Percentiles rank a stretch among this genome's conserved stretches.
Conservation (phyloP, 2,113 vertebrate genomes). For the Chionis minor region DNA sequence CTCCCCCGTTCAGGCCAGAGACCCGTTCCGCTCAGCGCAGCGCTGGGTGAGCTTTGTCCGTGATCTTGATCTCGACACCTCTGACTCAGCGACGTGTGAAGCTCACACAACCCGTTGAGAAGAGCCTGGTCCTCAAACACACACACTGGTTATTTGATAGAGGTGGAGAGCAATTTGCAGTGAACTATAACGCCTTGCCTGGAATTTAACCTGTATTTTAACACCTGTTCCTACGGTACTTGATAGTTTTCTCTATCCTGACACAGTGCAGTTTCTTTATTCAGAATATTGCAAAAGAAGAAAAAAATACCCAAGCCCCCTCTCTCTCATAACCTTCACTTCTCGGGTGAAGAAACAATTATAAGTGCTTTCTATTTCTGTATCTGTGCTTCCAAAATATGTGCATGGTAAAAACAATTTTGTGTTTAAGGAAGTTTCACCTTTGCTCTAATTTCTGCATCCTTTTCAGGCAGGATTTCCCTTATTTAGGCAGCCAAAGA, state of each 20-base stretch:
- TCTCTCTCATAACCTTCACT: neutral
- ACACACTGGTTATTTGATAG: rapidly evolving
- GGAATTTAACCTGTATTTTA: neutral
- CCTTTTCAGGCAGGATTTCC: slow-evolving; percentile 45
- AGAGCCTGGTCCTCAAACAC: neutral
- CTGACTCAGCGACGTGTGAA: neutral
- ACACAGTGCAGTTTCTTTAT: neutral
- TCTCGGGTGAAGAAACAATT: neutral
- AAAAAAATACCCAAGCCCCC: neutral
- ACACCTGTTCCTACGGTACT: neutral
- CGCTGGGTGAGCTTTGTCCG: neutral
- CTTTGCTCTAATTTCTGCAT: slow-evolving; percentile 30
- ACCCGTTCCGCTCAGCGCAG: neutral
- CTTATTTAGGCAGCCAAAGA: neutral
- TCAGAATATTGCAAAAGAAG: neutral
- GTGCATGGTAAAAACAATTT: neutral
- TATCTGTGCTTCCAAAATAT: neutral
- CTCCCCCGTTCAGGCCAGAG: neutral
- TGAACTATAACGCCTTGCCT: neutral
- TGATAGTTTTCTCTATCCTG: neutral
- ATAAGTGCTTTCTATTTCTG: neutral
- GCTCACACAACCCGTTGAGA: neutral
- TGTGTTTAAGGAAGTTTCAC: slow-evolving; percentile 12
- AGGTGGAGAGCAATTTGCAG: neutral
- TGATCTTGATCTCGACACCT: neutral